Evolutionary conservation across 2,113 vertebrate species (phyloP).

Genomic region (Caranx melampygus): DNA sequence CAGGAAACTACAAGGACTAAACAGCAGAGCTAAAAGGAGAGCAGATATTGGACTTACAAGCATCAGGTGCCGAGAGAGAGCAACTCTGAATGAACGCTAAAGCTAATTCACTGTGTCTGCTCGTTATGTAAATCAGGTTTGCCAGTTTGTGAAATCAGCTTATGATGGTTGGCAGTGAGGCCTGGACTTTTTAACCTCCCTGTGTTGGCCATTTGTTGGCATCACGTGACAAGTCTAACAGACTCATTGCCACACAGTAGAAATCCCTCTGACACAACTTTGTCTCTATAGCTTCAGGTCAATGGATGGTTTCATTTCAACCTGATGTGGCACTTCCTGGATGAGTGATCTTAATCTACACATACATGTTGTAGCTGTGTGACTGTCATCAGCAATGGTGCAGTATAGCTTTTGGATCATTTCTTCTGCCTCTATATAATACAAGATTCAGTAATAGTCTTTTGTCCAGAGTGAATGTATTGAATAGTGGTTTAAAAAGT

Average conservation of each 20-base stretch:
- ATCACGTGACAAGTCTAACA: constrained; percentile 7
- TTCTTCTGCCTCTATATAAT: constrained; percentile 4
- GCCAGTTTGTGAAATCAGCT: background rate
- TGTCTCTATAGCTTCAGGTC: background rate
- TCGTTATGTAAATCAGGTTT: background rate
- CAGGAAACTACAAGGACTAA: background rate
- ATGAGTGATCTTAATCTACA: constrained; percentile 38
- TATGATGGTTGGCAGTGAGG: background rate
- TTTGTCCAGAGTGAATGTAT: constrained; percentile 8
- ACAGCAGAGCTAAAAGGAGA: background rate
- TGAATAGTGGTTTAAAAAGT: constrained; percentile 18
- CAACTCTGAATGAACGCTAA: background rate
- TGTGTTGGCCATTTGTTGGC: background rate
- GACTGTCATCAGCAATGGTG: constrained; percentile 12
- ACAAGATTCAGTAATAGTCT: constrained; percentile 26
- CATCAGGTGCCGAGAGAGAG: background rate
- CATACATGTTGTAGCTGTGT: constrained; percentile 20
- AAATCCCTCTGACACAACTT: constrained; percentile 2
- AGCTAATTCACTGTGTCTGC: background rate
- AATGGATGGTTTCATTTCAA: constrained; percentile 19
- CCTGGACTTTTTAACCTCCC: background rate
- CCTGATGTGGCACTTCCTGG: background rate
- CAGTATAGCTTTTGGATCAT: background rate
- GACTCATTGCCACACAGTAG: background rate
- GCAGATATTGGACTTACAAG: background rate